Conservation (phyloP, 2,113 vertebrate genomes). For the Gymnorhina tibicen region DNA sequence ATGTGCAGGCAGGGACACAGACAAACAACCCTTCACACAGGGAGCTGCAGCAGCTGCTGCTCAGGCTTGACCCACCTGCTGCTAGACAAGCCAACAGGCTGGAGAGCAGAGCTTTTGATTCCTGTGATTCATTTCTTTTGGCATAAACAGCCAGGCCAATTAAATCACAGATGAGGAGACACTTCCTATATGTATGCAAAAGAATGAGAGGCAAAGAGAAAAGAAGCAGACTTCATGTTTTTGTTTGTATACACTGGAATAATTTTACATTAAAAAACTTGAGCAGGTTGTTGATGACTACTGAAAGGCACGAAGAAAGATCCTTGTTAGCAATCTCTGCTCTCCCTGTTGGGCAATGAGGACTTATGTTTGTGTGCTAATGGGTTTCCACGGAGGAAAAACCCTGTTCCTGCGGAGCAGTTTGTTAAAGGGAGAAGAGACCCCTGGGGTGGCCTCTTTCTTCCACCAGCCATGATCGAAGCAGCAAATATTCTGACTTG, state of each 20-base stretch:
- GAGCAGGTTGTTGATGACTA: not conserved
- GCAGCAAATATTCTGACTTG: not conserved
- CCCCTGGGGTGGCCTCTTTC: not conserved
- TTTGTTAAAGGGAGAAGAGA: not conserved
- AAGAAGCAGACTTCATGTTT: not conserved
- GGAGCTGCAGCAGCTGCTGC: not conserved
- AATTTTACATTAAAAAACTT: not conserved
- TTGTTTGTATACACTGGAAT: not conserved
- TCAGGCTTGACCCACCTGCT: not conserved
- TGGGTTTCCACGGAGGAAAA: not conserved
- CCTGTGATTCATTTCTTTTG: not conserved
- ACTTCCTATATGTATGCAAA: not conserved
- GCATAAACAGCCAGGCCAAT: not conserved
- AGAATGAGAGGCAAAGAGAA: not conserved
- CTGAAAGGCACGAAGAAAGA: not conserved
- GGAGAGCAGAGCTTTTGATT: not conserved
- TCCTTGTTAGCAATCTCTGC: not conserved
- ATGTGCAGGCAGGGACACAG: not conserved
- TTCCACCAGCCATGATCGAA: not conserved
- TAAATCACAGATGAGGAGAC: fast-evolving
- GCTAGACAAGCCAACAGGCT: not conserved
- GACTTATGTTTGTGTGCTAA: not conserved
- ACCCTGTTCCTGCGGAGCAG: not conserved
- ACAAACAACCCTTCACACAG: not conserved
- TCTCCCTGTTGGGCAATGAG: not conserved